phyloP scores from a whole-genome alignment of 2,113 vertebrate genomes.

The Edolisoma coerulescens region DNA sequence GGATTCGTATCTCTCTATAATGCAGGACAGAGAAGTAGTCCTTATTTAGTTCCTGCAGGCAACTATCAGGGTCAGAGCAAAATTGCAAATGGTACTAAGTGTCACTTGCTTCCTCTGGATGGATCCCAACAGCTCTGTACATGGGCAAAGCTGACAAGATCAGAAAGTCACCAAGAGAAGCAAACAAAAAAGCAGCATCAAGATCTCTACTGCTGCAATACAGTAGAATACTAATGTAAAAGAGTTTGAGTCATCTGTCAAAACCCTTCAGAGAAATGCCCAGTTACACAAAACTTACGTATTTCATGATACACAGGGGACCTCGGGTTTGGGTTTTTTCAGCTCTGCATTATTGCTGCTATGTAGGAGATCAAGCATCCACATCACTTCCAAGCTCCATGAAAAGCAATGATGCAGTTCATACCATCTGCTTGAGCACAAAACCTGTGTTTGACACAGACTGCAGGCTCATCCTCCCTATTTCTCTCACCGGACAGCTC shows the following conservation, averaged over 20 bases:
- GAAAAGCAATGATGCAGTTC: not conserved
- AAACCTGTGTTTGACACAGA: not conserved
- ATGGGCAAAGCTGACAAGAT: not conserved
- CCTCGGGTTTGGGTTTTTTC: not conserved
- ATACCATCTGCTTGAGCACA: not conserved
- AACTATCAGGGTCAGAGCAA: not conserved
- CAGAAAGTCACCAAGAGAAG: not conserved
- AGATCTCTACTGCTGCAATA: not conserved
- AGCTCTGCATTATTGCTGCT: not conserved
- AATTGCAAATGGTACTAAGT: not conserved
- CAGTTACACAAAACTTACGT: not conserved
- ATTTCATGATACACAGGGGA: not conserved
- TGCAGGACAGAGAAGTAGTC: conserved; percentile 7
- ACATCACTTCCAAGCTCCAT: not conserved
- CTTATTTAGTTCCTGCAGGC: conserved; percentile 47
- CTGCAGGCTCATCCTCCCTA: not conserved
- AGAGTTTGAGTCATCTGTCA: not conserved
- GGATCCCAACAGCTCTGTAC: not conserved
- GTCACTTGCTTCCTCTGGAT: conserved; percentile 28
- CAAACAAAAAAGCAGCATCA: not conserved
- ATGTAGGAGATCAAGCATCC: not conserved
- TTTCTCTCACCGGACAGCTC: not conserved
- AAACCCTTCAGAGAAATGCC: not conserved
- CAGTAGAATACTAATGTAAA: not conserved
- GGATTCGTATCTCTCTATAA: conserved; percentile 19